Evolutionary conservation across 2,888 invertebrate species (phyloP).

Genomic region (Drosophila lacicola): DNA sequence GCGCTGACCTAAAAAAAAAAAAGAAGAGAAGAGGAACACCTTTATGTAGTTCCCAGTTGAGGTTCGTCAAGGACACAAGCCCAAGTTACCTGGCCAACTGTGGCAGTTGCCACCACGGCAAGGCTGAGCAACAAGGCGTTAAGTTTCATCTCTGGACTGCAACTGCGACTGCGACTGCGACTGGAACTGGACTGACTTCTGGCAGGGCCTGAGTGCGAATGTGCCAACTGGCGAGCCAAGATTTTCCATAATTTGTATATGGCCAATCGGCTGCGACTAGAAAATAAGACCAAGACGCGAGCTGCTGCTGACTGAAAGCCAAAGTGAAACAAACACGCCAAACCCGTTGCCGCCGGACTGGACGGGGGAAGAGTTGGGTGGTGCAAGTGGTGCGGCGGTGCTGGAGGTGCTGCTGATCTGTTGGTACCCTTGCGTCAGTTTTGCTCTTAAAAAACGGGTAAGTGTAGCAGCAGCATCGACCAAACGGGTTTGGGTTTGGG

Average conservation of each 20-base stretch:
- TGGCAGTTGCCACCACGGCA: constrained; percentile 50
- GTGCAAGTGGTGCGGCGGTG: constrained; percentile 47
- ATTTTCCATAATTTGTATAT: constrained; percentile 72
- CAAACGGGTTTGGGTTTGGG: constrained; percentile 64
- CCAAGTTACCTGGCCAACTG: constrained; percentile 67
- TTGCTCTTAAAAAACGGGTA: constrained; percentile 75
- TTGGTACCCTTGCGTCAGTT: constrained; percentile 76
- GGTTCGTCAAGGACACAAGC: constrained; percentile 8
- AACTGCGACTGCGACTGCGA: constrained; percentile 5
- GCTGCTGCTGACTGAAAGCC: constrained; percentile 22
- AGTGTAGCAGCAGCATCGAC: constrained; percentile 54
- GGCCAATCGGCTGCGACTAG: constrained; percentile 41
- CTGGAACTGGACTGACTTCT: constrained; percentile 57
- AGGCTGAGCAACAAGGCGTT: constrained; percentile 61
- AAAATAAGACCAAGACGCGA: constrained; percentile 24
- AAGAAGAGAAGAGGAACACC: too few species aligned
- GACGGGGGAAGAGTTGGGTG: constrained; percentile 26
- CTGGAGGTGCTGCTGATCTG: constrained; percentile 30
- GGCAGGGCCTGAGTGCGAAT: constrained; percentile 69
- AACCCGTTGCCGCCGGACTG: constrained; percentile 64
- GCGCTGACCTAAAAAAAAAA: constrained; percentile 48
- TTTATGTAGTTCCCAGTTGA: background rate
- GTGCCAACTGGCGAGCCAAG: constrained; percentile 57
- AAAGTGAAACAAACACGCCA: constrained; percentile 61
- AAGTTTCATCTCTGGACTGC: constrained; percentile 67